Evolutionary conservation across 2,888 invertebrate species (phyloP).

Genomic region (Morpho deidamia): DNA sequence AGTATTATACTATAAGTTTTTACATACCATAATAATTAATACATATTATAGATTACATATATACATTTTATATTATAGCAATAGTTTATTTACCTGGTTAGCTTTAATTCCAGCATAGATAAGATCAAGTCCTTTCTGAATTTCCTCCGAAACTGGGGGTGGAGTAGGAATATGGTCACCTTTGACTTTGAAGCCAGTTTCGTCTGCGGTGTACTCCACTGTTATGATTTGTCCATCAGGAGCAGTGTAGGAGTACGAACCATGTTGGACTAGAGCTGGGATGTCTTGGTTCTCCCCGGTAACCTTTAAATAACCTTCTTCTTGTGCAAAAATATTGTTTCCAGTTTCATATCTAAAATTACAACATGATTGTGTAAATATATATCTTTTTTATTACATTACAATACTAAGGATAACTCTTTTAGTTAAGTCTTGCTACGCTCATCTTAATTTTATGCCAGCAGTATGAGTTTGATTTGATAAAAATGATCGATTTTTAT

Average conservation of each 20-base stretch:
- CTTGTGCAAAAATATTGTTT: conserved; percentile 88
- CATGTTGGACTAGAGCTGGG: conserved; percentile 84
- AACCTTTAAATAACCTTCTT: conserved; percentile 85
- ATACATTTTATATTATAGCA: not conserved
- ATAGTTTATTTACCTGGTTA: conserved; percentile 46
- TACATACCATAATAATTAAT: no score
- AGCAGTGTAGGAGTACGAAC: conserved; percentile 88
- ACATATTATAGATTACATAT: no score
- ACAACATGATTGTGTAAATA: not conserved
- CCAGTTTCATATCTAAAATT: conserved; percentile 87
- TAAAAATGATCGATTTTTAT: no score
- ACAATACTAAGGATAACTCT: no score
- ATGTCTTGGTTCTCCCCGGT: conserved; percentile 80
- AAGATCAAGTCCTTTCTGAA: conserved; percentile 91
- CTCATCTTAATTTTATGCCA: no score
- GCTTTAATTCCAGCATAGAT: conserved; percentile 90
- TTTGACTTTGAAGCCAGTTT: conserved; percentile 87
- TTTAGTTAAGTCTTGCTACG: no score
- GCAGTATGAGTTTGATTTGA: no score
- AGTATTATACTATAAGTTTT: no score
- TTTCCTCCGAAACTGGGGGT: conserved; percentile 89
- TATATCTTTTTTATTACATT: no score
- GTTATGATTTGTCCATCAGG: conserved; percentile 87
- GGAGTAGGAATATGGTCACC: conserved; percentile 92
- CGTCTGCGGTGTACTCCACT: conserved; percentile 89